phyloP scores from a whole-genome alignment of 2,797 vertebrate genomes.

The Pagetopsis macropterus region DNA sequence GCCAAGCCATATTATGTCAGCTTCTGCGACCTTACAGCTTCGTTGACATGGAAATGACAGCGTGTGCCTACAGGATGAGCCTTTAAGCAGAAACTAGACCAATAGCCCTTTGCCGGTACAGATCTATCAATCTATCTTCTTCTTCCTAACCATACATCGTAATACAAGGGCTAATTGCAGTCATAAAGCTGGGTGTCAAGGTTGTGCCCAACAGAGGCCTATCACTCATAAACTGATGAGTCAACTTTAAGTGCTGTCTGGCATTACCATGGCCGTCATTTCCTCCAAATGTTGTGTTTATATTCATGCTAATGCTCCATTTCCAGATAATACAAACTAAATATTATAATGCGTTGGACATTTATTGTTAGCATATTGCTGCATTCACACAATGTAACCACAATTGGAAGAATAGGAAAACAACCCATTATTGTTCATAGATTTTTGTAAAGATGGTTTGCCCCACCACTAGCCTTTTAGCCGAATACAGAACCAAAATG shows the following conservation, averaged over 20 bases:
- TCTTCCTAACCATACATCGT: slow-evolving; percentile 45
- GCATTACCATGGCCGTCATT: slow-evolving; percentile 16
- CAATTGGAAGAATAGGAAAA: background rate
- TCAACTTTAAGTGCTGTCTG: slow-evolving; percentile 19
- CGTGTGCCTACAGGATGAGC: background rate
- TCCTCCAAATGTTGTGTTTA: slow-evolving; percentile 19
- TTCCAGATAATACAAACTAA: background rate
- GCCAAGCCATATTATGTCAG: slow-evolving; percentile 2
- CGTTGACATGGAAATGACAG: background rate
- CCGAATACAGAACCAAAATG: background rate
- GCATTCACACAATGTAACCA: background rate
- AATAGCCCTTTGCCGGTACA: background rate
- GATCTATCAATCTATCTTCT: slow-evolving; percentile 26
- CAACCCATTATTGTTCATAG: background rate
- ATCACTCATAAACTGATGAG: slow-evolving; percentile 18
- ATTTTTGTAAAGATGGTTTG: background rate
- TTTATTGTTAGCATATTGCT: background rate
- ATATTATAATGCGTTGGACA: background rate
- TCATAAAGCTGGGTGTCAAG: slow-evolving; percentile 16
- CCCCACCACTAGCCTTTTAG: background rate
- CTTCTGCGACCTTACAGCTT: background rate
- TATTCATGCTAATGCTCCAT: slow-evolving; percentile 19
- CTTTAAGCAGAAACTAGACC: background rate
- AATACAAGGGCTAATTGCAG: slow-evolving; percentile 32
- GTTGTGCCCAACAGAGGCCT: slow-evolving; percentile 20